Evolutionary conservation across 2,113 vertebrate species (phyloP).

Genomic region (Halichoerus grypus): DNA sequence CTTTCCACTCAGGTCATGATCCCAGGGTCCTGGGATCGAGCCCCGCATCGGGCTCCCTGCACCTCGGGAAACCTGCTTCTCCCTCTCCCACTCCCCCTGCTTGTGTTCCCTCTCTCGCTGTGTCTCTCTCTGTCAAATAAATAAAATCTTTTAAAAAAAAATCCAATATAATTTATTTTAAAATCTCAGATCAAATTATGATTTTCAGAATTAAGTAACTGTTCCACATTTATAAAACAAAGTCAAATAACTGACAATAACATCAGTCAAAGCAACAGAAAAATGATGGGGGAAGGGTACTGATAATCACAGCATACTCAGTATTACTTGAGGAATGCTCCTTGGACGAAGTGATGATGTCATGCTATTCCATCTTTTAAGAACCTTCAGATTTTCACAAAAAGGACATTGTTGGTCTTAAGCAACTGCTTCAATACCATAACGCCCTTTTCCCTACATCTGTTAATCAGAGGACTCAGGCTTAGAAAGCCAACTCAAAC

Average conservation of each 20-base stretch:
- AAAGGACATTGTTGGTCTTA: constrained; percentile 88
- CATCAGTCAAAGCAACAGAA: constrained; percentile 80
- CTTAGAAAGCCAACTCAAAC: constrained; percentile 82
- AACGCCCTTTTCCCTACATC: constrained; percentile 85
- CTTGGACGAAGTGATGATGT: constrained; percentile 86
- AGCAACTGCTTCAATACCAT: constrained; percentile 86
- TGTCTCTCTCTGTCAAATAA: too few relatives aligned
- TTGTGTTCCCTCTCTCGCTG: too few relatives aligned
- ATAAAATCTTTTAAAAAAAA: not conserved
- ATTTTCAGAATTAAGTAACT: constrained; percentile 83
- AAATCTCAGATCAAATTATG: constrained; percentile 77
- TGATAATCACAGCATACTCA: constrained; percentile 84
- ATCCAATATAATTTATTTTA: constrained; percentile 70
- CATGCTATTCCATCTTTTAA: constrained; percentile 88
- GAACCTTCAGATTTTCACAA: constrained; percentile 88
- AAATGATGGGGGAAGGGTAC: constrained; percentile 81
- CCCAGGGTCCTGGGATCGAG: too few relatives aligned
- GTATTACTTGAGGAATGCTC: constrained; percentile 86
- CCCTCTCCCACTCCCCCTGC: too few relatives aligned
- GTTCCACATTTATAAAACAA: constrained; percentile 79
- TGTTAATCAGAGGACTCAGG: constrained; percentile 83
- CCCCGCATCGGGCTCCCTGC: too few relatives aligned
- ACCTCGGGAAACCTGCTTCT: too few relatives aligned
- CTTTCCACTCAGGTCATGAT: too few relatives aligned
- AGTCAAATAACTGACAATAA: constrained; percentile 85